A percentile compares a stretch with the other conserved stretches of the same genome.
phyloP scores from a whole-genome alignment of 2,113 vertebrate species.

The Orcinus orca region DNA sequence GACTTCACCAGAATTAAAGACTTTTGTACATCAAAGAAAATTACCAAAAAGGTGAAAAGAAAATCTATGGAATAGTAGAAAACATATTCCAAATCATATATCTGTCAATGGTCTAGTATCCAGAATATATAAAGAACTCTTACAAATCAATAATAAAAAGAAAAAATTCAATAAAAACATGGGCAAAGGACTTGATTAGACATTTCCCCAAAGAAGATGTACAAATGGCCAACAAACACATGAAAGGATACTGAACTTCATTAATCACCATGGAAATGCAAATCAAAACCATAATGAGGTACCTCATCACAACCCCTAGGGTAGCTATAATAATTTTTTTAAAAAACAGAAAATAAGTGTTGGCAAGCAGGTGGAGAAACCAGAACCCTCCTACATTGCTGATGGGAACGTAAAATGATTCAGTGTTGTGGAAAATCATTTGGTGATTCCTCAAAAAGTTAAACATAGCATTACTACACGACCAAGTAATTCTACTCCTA shows the following conservation, averaged over 20 bases:
- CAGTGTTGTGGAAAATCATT: not conserved
- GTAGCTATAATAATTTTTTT: not conserved
- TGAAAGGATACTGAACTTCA: not conserved
- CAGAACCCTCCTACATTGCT: not conserved
- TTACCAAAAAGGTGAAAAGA: not conserved
- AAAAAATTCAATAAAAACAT: not conserved
- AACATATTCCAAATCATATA: not conserved
- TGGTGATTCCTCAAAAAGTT: not conserved
- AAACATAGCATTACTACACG: not conserved
- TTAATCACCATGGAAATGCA: not conserved
- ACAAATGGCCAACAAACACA: not conserved
- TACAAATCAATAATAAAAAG: not conserved
- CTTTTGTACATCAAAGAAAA: not conserved
- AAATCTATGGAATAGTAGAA: not conserved
- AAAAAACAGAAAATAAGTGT: not conserved
- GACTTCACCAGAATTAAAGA: not conserved
- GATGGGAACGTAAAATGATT: not conserved
- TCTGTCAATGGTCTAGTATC: not conserved
- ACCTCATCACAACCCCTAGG: not conserved
- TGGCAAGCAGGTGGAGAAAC: not conserved
- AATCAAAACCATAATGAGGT: not conserved
- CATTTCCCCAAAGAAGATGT: not conserved
- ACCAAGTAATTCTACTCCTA: conserved; percentile 2
- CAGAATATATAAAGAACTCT: not conserved
- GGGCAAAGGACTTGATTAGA: not conserved